Conservation (phyloP, 2,797 vertebrate genomes). For the Mormyrops boulengeri region DNA sequence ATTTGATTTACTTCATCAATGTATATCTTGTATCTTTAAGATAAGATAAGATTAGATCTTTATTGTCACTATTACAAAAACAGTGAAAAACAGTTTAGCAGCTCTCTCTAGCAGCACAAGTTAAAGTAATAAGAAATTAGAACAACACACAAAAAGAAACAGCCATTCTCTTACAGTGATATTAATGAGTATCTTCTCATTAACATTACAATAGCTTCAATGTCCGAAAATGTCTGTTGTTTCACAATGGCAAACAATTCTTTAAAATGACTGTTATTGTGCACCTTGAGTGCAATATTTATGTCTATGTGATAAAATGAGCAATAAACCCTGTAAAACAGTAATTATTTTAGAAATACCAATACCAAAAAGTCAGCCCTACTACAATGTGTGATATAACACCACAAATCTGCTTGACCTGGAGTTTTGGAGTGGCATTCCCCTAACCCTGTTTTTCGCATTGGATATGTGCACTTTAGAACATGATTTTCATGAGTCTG, state of each 20-base stretch:
- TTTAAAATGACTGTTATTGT: background rate
- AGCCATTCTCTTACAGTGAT: no score
- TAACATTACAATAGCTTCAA: background rate
- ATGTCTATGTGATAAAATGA: background rate
- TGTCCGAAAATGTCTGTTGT: background rate
- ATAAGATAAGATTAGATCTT: no score
- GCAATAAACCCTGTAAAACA: background rate
- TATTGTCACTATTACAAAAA: background rate
- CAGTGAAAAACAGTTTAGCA: no score
- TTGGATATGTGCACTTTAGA: background rate
- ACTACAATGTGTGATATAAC: background rate
- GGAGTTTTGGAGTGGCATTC: background rate
- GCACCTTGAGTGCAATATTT: background rate
- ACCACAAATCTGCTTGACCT: background rate
- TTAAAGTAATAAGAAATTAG: no score
- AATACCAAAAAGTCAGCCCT: background rate
- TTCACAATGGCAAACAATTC: background rate
- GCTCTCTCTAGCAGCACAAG: no score
- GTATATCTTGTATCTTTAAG: background rate
- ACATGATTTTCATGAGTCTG: background rate
- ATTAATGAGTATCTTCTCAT: background rate
- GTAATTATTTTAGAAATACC: background rate
- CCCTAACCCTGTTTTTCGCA: background rate
- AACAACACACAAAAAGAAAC: no score
- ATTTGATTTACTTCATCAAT: background rate